A percentile compares a stretch with the other conserved stretches of the same genome.
These are phyloP conservation scores for Pleuronectes platessa DNA, from an alignment of 2,113 vertebrate species.

Conservation along the genomic window DNA sequence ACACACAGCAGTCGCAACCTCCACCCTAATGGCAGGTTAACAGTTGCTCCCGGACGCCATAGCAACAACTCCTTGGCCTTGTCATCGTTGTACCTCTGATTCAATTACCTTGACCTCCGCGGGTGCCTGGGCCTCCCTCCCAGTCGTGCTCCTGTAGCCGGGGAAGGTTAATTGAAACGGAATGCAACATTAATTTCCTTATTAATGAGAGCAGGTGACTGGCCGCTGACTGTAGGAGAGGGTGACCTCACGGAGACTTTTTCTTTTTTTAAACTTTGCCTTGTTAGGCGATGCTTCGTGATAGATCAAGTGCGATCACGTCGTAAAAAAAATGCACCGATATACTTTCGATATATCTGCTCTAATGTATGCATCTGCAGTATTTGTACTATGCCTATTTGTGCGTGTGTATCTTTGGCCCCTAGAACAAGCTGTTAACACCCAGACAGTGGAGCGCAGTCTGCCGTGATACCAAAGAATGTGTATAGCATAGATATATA, in stretches of 20 bases:
- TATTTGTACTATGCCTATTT: background rate
- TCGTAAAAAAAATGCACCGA: constrained; percentile 13
- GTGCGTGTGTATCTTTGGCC: constrained; percentile 4
- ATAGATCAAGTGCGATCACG: constrained; percentile 16
- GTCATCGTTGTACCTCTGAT: constrained; percentile 76
- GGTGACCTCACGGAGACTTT: constrained; percentile 61
- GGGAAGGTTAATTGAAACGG: constrained; percentile 86
- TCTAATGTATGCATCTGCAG: background rate
- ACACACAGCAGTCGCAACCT: constrained; percentile 53
- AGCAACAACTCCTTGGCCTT: constrained; percentile 69
- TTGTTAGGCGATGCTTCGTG: constrained; percentile 41
- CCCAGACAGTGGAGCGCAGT: background rate
- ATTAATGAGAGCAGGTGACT: constrained; percentile 79
- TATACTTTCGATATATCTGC: background rate
- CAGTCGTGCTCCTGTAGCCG: constrained; percentile 73
- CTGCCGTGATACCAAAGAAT: constrained; percentile 8
- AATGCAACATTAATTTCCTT: constrained; percentile 85
- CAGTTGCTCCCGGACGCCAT: constrained; percentile 58
- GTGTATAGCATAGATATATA: background rate
- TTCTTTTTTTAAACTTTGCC: constrained; percentile 17
- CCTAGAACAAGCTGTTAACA: constrained; percentile 3
- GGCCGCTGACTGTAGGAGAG: constrained; percentile 58
- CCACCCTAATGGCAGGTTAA: constrained; percentile 53
- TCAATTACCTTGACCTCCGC: constrained; percentile 85
- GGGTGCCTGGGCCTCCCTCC: constrained; percentile 74